Conservation (phyloP, 1,140 invertebrate species). For the Drosophila orosa region DNA sequence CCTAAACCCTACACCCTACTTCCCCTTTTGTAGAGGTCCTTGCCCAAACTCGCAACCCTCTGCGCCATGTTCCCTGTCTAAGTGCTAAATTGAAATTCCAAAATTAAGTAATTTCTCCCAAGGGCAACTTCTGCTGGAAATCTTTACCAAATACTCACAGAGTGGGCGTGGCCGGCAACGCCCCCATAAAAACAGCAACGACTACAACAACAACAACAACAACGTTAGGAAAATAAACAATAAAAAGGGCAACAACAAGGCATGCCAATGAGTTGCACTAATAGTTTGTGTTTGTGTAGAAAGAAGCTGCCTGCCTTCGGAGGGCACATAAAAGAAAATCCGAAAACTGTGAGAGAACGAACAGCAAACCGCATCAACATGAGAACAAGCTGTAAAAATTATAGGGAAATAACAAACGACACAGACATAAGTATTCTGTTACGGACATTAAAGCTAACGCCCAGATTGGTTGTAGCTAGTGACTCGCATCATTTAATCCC, state of each 20-base stretch:
- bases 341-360: conserved; percentile 24
- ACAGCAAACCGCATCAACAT: conserved; percentile 46
- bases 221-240: conserved; percentile 21
- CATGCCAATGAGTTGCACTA: conserved; percentile 69
- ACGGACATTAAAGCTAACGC: conserved; percentile 42
- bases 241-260: conserved; percentile 63
- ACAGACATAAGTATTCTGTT: conserved; percentile 39
- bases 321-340: conserved; percentile 47
- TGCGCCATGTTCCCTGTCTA: conserved; percentile 54
- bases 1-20: not conserved
- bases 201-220: conserved; percentile 61
- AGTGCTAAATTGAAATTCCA: conserved; percentile 83
- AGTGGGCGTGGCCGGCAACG: conserved; percentile 57
- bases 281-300: conserved; percentile 60
- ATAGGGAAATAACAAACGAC: conserved; percentile 69
- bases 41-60: conserved; percentile 10
- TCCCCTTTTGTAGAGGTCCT: too few relatives aligned
- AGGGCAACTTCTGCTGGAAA: conserved; percentile 57
- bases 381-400: conserved; percentile 78
- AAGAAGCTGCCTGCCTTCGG: conserved; percentile 18
- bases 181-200: conserved; percentile 50
- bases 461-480: conserved; percentile 28
- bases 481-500: conserved; percentile 41
- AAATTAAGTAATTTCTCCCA: conserved; percentile 81
- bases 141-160: conserved; percentile 32